Percentiles rank a stretch among this genome's conserved stretches.
Evolutionary conservation across 2,797 vertebrate genomes (phyloP).

Genomic region (Limosa lapponica): DNA sequence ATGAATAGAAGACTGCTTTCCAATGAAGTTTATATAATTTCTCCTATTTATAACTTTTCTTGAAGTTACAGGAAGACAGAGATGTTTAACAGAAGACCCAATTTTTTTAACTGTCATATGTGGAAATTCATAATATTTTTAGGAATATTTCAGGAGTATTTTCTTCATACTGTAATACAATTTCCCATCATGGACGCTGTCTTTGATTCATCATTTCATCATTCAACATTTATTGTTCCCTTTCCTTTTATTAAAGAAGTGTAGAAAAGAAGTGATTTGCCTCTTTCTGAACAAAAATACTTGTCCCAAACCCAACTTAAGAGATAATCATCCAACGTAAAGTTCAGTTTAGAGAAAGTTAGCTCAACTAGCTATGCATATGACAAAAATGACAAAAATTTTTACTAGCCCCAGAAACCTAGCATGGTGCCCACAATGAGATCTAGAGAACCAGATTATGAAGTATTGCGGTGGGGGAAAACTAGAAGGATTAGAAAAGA

Average conservation of each 20-base stretch:
- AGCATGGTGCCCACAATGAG: background rate
- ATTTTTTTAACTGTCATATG: background rate
- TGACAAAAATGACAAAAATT: background rate
- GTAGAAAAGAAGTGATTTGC: background rate
- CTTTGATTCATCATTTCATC: background rate
- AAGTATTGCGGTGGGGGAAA: background rate
- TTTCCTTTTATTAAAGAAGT: background rate
- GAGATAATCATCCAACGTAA: background rate
- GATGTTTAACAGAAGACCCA: background rate
- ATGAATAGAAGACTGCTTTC: conserved; percentile 14
- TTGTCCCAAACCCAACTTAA: background rate
- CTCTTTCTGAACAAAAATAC: background rate
- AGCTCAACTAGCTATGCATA: background rate
- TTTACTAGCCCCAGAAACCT: background rate
- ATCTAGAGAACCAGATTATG: background rate
- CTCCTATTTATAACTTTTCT: background rate
- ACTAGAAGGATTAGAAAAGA: background rate
- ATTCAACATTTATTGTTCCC: background rate
- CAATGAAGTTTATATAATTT: background rate
- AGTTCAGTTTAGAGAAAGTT: background rate
- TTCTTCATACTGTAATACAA: background rate
- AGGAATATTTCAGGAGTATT: background rate
- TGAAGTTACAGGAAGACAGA: background rate
- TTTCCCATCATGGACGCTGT: background rate
- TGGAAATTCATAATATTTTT: background rate